Conservation (phyloP, 2,888 invertebrate genomes). For the Agelastica alni region DNA sequence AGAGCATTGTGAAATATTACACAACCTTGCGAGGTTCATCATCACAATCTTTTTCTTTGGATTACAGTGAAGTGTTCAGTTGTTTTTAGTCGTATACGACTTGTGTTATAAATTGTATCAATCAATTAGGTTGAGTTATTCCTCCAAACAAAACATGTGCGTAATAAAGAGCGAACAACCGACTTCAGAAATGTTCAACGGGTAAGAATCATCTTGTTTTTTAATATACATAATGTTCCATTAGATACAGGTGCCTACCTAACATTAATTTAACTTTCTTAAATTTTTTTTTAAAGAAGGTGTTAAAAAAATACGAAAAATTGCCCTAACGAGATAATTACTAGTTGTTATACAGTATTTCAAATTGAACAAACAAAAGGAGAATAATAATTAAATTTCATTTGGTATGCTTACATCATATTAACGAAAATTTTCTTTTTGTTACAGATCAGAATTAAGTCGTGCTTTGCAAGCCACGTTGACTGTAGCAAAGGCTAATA, state of each 20-base stretch:
- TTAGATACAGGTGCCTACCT: too few relatives aligned
- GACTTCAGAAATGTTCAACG: constrained; percentile 48
- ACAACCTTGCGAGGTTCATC: constrained; percentile 22
- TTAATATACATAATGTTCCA: too few relatives aligned
- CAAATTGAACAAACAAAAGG: too few relatives aligned
- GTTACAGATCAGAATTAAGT: constrained; percentile 59
- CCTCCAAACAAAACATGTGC: constrained; percentile 36
- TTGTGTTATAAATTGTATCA: constrained; percentile 24
- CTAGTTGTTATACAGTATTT: too few relatives aligned
- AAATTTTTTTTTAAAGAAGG: too few relatives aligned
- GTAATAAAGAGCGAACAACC: constrained; percentile 45
- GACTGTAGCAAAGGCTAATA: constrained; percentile 61
- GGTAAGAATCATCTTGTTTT: constrained; percentile 38
- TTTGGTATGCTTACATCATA: too few relatives aligned
- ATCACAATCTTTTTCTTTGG: constrained; percentile 9
- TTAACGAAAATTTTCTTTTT: constrained; percentile 29
- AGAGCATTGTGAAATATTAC: constrained; percentile 26
- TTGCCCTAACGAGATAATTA: too few relatives aligned
- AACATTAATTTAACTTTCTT: too few relatives aligned
- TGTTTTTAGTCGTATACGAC: constrained; percentile 3
- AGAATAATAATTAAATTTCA: too few relatives aligned
- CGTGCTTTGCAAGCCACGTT: constrained; percentile 62
- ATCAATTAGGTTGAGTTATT: constrained; percentile 19
- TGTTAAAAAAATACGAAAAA: too few relatives aligned
- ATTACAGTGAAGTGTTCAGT: constrained; percentile 22